Percentiles rank a stretch among this genome's conserved stretches.
These are phyloP conservation scores for Pangasianodon hypophthalmus DNA, from an alignment of 2,113 vertebrate genomes.

Conservation along the genomic window DNA sequence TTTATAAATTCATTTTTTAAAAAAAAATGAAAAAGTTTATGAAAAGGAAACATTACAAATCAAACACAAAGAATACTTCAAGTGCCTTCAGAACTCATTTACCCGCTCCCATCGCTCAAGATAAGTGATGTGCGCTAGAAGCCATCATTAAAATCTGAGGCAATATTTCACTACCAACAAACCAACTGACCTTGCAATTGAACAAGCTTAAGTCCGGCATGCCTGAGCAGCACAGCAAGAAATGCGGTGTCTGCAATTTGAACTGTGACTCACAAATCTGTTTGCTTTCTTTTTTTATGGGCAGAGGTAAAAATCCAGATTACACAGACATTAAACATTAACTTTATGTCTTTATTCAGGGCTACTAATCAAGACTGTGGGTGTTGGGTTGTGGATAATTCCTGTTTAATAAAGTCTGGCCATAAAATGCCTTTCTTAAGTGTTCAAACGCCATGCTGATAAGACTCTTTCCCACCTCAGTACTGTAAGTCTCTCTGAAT, in stretches of 20 bases:
- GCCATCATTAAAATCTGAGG: not conserved
- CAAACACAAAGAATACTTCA: slow-evolving; percentile 9
- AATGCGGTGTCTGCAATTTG: not conserved
- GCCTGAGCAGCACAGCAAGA: slow-evolving; percentile 15
- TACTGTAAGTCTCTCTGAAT: not conserved
- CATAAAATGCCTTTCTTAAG: slow-evolving; percentile 18
- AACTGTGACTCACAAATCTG: not conserved
- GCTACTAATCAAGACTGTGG: slow-evolving; percentile 1
- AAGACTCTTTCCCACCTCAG: not conserved
- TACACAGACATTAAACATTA: slow-evolving; percentile 39
- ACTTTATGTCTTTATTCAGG: slow-evolving; percentile 20
- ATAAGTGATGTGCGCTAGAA: slow-evolving; percentile 24
- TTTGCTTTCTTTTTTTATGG: not conserved
- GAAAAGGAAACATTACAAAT: not conserved
- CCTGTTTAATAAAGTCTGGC: slow-evolving; percentile 28
- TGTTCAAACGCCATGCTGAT: not conserved
- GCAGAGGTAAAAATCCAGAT: slow-evolving; percentile 24
- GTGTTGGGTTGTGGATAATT: slow-evolving; percentile 25
- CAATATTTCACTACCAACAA: slow-evolving; percentile 34
- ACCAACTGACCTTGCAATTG: slow-evolving; percentile 10
- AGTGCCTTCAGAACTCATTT: slow-evolving; percentile 10
- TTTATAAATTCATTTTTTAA: not conserved
- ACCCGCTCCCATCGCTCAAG: slow-evolving; percentile 24
- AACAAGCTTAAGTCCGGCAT: slow-evolving; percentile 18
- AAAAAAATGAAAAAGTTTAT: not conserved